phyloP scores from a whole-genome alignment of 2,113 vertebrate genomes.

The Cottus gobio region DNA sequence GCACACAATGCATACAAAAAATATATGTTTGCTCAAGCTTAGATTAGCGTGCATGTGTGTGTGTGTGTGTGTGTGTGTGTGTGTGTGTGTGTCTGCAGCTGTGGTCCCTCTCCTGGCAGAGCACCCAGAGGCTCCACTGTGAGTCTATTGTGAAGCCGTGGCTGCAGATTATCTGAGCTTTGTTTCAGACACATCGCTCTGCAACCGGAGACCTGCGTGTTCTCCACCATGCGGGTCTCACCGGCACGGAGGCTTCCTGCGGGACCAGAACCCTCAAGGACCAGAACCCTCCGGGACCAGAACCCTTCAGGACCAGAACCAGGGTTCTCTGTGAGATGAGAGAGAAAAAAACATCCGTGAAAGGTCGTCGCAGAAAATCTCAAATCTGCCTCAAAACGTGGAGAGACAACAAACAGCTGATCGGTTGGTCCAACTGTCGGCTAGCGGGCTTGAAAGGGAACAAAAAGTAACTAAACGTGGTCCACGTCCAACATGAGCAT shows the following conservation, averaged over 20 bases:
- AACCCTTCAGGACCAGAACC: no score
- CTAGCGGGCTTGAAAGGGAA: no score
- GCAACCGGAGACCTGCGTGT: conserved; percentile 25
- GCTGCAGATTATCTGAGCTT: conserved; percentile 61
- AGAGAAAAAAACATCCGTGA: no score
- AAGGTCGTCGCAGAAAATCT: no score
- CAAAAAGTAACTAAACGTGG: neutral
- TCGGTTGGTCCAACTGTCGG: no score
- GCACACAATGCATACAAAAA: no score
- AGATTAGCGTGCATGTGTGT: neutral
- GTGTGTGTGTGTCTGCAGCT: conserved; percentile 34
- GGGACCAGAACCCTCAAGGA: neutral
- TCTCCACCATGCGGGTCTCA: neutral
- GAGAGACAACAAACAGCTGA: no score
- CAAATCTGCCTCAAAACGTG: no score
- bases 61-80: conserved; percentile 29
- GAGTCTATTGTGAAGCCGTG: conserved; percentile 45
- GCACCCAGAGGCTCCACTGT: conserved; percentile 72
- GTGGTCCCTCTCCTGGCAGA: no score
- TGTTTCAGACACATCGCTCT: conserved; percentile 45
- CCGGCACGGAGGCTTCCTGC: neutral
- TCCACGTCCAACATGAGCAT: no score
- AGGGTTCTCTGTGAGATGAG: no score
- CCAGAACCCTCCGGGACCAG: neutral
- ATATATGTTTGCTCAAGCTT: no score